phyloP scores from a whole-genome alignment of 2,888 invertebrate genomes.

The Trypoxylon attenuatum region DNA sequence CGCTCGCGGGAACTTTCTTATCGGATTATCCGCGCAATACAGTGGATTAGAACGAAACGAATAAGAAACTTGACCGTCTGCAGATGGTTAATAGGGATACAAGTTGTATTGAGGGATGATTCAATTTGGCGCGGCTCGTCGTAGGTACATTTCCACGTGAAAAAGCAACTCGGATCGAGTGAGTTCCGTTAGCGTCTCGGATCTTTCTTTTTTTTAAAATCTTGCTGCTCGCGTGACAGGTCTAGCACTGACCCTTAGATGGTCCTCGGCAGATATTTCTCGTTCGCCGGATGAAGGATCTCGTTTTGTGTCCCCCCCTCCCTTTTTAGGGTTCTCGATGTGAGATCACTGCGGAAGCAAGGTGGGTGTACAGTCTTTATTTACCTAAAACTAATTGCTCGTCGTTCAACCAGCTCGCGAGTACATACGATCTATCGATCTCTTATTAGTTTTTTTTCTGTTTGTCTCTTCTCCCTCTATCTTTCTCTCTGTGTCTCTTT shows the following conservation, averaged over 20 bases:
- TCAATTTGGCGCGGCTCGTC: conserved; percentile 8
- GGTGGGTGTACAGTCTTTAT: conserved; percentile 68
- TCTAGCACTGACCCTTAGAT: conserved; percentile 62
- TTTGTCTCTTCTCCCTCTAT: conserved; percentile 4
- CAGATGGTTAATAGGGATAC: no score
- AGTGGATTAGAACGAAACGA: no score
- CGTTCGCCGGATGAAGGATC: conserved; percentile 8
- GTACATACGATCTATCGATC: conserved; percentile 19
- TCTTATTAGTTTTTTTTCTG: conserved; percentile 6
- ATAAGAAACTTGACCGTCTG: no score
- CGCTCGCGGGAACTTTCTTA: no score
- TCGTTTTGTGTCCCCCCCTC: not conserved
- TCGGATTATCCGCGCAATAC: no score
- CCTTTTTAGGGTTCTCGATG: conserved; percentile 59
- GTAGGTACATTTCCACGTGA: not conserved
- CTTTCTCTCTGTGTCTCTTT: conserved; percentile 1
- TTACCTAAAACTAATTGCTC: conserved; percentile 61
- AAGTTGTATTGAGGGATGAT: no score
- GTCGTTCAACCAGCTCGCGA: conserved; percentile 55
- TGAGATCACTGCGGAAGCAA: conserved; percentile 61
- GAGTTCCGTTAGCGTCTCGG: not conserved
- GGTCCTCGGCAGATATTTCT: conserved; percentile 44
- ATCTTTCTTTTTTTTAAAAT: conserved; percentile 1
- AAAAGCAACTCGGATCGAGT: conserved; percentile 10
- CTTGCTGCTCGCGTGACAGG: conserved; percentile 20